Conservation (phyloP, 2,113 vertebrate species). For the Plecotus auritus region DNA sequence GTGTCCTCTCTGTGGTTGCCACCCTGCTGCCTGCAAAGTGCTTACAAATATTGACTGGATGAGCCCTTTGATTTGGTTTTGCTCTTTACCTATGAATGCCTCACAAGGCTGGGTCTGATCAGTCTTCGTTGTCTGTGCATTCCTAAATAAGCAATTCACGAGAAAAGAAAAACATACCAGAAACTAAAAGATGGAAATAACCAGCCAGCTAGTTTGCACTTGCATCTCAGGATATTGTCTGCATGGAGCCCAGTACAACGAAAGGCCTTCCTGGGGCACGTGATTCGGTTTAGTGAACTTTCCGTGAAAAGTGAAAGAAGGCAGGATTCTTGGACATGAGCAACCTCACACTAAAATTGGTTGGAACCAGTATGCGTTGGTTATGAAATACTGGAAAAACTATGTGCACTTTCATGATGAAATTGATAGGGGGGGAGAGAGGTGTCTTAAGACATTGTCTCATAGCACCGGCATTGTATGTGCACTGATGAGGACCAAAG, state of each 20-base stretch:
- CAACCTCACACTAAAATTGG: not conserved
- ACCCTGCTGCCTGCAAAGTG: not conserved
- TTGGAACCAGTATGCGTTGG: rapidly evolving
- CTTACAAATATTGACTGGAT: not conserved
- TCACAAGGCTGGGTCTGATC: not conserved
- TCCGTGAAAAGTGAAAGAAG: not conserved
- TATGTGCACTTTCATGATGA: rapidly evolving
- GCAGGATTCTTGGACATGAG: not conserved
- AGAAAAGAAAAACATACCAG: not conserved
- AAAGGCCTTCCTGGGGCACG: not conserved
- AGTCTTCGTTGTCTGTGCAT: not conserved
- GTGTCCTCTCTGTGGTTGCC: not conserved
- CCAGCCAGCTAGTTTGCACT: no score
- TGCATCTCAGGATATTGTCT: not conserved
- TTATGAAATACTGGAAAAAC: not conserved
- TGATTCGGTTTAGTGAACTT: rapidly evolving
- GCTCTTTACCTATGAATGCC: not conserved
- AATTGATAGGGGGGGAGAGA: not conserved
- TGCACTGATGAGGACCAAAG: not conserved
- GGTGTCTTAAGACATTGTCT: rapidly evolving
- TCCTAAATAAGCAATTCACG: not conserved
- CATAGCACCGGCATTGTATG: rapidly evolving
- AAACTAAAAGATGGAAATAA: not conserved
- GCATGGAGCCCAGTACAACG: rapidly evolving
- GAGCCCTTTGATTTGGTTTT: not conserved